These are phyloP conservation scores for Albula glossodonta DNA, from an alignment of 2,113 vertebrate species.

Conservation along the genomic window DNA sequence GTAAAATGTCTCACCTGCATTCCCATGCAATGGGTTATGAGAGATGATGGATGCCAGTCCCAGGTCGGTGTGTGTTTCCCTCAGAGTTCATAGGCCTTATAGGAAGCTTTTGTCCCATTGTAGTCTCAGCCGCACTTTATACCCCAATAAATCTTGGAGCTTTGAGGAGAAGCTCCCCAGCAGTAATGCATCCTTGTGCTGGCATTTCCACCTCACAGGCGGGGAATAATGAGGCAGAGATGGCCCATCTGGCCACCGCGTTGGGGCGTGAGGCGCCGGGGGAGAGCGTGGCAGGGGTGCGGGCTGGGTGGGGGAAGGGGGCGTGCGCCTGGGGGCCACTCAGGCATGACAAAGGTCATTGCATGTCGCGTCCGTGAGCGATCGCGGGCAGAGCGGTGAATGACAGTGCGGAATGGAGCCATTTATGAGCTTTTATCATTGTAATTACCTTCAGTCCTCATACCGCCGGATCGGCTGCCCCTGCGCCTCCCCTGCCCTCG, in stretches of 20 bases:
- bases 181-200: slow-evolving; percentile 77
- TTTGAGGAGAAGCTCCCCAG: slow-evolving; percentile 67
- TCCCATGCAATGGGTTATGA: slow-evolving; percentile 4
- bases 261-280: slow-evolving; percentile 46
- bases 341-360: slow-evolving; percentile 71
- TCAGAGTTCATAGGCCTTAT: slow-evolving; percentile 70
- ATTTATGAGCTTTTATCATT: slow-evolving; percentile 74
- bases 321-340: slow-evolving; percentile 52
- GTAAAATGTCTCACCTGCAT: background rate
- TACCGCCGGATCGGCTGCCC: slow-evolving; percentile 44
- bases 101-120: slow-evolving; percentile 76
- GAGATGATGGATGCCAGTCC: slow-evolving; percentile 56
- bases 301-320: slow-evolving; percentile 38
- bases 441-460: slow-evolving; percentile 71
- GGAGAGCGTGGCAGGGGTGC: slow-evolving; percentile 47
- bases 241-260: slow-evolving; percentile 77
- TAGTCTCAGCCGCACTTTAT: slow-evolving; percentile 70
- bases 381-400: slow-evolving; percentile 60
- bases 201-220: slow-evolving; percentile 74
- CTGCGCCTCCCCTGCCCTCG: background rate
- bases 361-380: slow-evolving; percentile 58
- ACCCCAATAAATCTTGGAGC: slow-evolving; percentile 79
- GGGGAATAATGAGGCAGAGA: slow-evolving; percentile 79
- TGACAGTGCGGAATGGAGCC: slow-evolving; percentile 73
- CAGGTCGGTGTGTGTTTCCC: slow-evolving; percentile 69